These are phyloP conservation scores for Aphidius ervi DNA, from an alignment of 1,140 invertebrate genomes.

Conservation along the genomic window DNA sequence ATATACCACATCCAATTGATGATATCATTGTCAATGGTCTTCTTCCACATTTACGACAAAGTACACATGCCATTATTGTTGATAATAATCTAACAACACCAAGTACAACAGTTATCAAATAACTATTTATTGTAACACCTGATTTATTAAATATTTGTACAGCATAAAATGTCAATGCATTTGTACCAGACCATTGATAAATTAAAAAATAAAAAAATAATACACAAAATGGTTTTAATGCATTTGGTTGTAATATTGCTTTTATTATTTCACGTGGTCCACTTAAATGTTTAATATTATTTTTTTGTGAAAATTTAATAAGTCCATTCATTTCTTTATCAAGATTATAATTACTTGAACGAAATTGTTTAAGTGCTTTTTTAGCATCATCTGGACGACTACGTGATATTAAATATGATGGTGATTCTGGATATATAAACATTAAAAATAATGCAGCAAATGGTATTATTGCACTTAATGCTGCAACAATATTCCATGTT, in stretches of 20 bases:
- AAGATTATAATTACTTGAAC: slow-evolving; percentile 61
- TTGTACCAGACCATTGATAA: slow-evolving; percentile 69
- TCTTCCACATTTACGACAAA: slow-evolving; percentile 61
- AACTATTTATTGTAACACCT: slow-evolving; percentile 59
- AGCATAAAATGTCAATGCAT: slow-evolving; percentile 76
- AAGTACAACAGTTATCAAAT: slow-evolving; percentile 64
- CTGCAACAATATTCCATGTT: slow-evolving; percentile 60
- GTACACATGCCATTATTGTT: slow-evolving; percentile 60
- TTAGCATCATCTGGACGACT: slow-evolving; percentile 61
- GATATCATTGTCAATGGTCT: slow-evolving; percentile 67
- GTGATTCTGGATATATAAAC: slow-evolving; percentile 67
- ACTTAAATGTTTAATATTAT: slow-evolving; percentile 58
- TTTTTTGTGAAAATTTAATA: slow-evolving; percentile 60
- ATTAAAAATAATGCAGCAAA: slow-evolving; percentile 57
- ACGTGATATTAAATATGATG: slow-evolving; percentile 64
- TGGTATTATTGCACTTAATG: slow-evolving; percentile 58
- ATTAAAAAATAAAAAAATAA: slow-evolving; percentile 66
- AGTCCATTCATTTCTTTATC: slow-evolving; percentile 62
- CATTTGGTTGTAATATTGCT: slow-evolving; percentile 59
- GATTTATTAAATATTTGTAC: slow-evolving; percentile 69
- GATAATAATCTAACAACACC: slow-evolving; percentile 62
- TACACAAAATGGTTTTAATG: slow-evolving; percentile 63
- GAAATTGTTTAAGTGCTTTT: slow-evolving; percentile 58
- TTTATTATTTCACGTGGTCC: slow-evolving; percentile 55
- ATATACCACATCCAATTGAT: slow-evolving; percentile 60